Conservation (phyloP, 2,113 vertebrate species). For the Piliocolobus tephrosceles region DNA sequence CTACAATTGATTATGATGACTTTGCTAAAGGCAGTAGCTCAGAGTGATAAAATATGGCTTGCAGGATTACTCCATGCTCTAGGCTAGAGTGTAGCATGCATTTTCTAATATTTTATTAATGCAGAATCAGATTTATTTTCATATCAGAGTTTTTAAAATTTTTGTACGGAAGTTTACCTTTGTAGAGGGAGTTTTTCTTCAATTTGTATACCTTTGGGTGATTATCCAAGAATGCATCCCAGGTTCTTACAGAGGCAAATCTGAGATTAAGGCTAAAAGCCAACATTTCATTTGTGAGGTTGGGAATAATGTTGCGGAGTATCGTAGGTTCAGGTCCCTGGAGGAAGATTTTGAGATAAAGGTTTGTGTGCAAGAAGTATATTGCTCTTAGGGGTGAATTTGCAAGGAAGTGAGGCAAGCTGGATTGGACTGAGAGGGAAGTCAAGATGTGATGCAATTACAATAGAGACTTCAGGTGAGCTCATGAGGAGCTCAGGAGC, state of each 20-base stretch:
- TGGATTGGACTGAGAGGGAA: background rate
- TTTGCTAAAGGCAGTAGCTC: background rate
- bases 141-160: constrained; percentile 19
- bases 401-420: background rate
- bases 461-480: background rate
- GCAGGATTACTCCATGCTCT: background rate
- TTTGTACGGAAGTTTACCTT: constrained; percentile 43
- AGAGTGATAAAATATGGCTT: too few relatives aligned
- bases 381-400: background rate
- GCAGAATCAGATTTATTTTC: constrained; percentile 6
- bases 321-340: background rate
- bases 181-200: constrained; percentile 35
- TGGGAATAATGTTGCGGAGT: background rate
- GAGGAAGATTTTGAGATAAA: background rate
- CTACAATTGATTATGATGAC: background rate
- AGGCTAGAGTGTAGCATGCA: background rate
- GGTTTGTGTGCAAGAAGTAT: background rate
- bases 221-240: background rate
- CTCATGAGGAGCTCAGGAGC: rapidly evolving
- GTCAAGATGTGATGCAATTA: background rate
- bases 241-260: background rate
- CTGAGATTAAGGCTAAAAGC: background rate
- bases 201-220: constrained; percentile 4
- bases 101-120: background rate
- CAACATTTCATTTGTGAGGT: background rate